A percentile compares a stretch with the other conserved stretches of the same genome.
These are phyloP conservation scores for Halichoeres trimaculatus DNA, from an alignment of 2,113 vertebrate species.

Conservation along the genomic window DNA sequence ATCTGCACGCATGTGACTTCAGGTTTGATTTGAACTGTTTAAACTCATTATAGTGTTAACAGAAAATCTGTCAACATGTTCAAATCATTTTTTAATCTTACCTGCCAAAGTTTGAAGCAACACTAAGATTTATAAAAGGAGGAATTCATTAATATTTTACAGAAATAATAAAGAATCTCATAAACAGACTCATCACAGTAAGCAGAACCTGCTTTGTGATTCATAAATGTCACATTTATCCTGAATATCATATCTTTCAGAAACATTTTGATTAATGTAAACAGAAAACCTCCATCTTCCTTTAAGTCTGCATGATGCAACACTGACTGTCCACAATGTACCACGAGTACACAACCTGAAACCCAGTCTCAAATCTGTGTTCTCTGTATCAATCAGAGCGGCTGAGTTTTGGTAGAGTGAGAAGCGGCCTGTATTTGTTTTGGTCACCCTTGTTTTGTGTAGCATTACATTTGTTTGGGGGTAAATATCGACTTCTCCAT, in stretches of 20 bases:
- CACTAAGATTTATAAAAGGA: background rate
- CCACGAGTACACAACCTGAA: background rate
- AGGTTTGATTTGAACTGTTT: too few species aligned
- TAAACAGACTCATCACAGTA: background rate
- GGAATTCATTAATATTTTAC: too few species aligned
- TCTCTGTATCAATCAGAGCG: constrained; percentile 15
- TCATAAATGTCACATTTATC: too few species aligned
- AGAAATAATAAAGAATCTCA: background rate
- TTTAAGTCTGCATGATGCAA: background rate
- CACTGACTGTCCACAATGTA: background rate
- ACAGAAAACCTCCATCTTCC: background rate
- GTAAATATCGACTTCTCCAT: constrained; percentile 34
- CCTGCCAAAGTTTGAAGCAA: background rate
- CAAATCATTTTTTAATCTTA: background rate
- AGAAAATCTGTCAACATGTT: too few species aligned
- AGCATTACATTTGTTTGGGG: constrained; percentile 52
- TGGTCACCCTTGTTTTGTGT: constrained; percentile 56
- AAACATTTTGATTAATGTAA: background rate
- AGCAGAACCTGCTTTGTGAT: too few species aligned
- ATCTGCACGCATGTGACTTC: background rate
- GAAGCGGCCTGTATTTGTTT: constrained; percentile 48
- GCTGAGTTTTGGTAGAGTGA: background rate
- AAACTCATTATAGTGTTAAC: background rate
- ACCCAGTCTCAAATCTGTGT: constrained; percentile 8
- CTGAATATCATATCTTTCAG: too few species aligned